Conservation (phyloP, 2,113 vertebrate species). For the Sitta europaea region DNA sequence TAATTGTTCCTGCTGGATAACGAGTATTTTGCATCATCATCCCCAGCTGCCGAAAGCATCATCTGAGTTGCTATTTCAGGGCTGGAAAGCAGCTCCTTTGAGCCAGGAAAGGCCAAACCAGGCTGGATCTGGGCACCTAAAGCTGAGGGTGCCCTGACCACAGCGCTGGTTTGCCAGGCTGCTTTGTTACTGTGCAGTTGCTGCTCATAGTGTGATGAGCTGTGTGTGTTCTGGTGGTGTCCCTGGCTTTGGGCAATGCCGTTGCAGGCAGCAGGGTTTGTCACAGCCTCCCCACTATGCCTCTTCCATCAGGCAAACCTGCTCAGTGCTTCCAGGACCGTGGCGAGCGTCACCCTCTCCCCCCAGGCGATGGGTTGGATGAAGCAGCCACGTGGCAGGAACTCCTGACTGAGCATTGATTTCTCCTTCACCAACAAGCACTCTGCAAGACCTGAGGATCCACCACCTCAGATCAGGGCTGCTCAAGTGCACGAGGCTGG, state of each 20-base stretch:
- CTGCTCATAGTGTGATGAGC: background rate
- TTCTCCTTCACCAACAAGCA: background rate
- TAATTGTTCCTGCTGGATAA: conserved; percentile 67
- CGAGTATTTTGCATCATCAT: conserved; percentile 18
- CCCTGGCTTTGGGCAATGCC: background rate
- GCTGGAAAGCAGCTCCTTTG: background rate
- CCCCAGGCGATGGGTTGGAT: accelerated
- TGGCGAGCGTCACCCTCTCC: background rate
- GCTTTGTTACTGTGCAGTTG: background rate
- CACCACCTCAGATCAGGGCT: accelerated
- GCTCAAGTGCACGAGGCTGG: background rate
- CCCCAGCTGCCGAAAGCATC: conserved; percentile 22
- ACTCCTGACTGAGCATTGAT: background rate
- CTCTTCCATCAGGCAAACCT: background rate
- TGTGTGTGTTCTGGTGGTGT: background rate
- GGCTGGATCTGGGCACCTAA: background rate
- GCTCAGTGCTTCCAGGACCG: accelerated
- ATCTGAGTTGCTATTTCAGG: conserved; percentile 54
- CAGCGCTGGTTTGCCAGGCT: accelerated
- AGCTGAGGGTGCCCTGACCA: background rate
- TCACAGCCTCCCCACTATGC: accelerated
- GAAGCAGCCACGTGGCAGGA: background rate
- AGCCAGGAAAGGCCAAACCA: background rate
- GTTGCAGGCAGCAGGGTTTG: background rate
- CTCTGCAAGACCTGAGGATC: background rate